Evolutionary conservation across 30 jellyfish, hydroid and myxozoan genomes (phyloP).

Genomic region (Hydractinia echinata): DNA sequence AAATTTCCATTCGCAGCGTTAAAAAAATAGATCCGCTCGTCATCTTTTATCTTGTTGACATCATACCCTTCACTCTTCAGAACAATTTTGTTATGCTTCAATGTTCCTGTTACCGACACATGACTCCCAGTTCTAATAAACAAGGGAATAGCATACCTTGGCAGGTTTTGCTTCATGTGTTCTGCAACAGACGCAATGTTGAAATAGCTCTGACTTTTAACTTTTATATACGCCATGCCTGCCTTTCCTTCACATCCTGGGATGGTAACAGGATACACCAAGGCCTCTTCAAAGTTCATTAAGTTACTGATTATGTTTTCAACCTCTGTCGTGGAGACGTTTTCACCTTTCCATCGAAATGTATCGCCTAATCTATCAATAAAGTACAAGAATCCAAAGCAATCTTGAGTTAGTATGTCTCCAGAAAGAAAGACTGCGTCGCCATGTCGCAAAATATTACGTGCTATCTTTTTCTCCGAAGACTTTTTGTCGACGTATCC

Average conservation of each 20-base stretch:
- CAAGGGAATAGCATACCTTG: conserved; percentile 67
- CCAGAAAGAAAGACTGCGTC: conserved; percentile 72
- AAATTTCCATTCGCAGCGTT: background rate
- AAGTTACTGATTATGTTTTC: conserved; percentile 58
- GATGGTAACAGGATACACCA: conserved; percentile 73
- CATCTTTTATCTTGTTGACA: conserved; percentile 39
- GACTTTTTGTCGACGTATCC: conserved; percentile 64
- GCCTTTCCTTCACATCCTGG: conserved; percentile 96
- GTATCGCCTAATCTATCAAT: conserved; percentile 91
- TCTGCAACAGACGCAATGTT: conserved; percentile 30
- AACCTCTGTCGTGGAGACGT: conserved; percentile 84
- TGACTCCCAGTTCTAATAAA: conserved; percentile 47
- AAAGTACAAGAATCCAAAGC: conserved; percentile 69
- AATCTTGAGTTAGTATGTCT: conserved; percentile 66
- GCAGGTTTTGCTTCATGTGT: conserved; percentile 43
- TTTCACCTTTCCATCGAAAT: conserved; percentile 96
- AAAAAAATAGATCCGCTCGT: conserved; percentile 24
- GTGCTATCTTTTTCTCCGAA: conserved; percentile 57
- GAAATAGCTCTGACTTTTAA: conserved; percentile 19
- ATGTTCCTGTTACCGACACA: conserved; percentile 49
- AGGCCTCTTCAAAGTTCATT: conserved; percentile 48
- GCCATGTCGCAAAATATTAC: conserved; percentile 62
- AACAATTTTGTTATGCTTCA: conserved; percentile 49
- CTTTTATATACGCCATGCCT: conserved; percentile 67
- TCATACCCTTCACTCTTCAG: conserved; percentile 59